Conservation (phyloP, 2,113 vertebrate species). For the Dasyurus viverrinus region DNA sequence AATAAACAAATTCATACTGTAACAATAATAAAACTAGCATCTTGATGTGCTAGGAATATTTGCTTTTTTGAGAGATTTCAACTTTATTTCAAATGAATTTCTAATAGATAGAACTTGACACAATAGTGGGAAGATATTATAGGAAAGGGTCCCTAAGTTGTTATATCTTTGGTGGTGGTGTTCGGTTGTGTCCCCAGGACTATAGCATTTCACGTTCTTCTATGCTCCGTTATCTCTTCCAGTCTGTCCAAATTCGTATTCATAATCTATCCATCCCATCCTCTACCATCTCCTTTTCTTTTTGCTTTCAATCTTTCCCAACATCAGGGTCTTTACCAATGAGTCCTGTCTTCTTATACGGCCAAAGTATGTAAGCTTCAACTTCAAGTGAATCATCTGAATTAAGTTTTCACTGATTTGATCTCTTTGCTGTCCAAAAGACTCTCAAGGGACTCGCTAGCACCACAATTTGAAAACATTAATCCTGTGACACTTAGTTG, state of each 20-base stretch:
- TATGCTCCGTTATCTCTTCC: not conserved
- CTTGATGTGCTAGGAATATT: not conserved
- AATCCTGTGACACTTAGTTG: not conserved
- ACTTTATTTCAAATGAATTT: not conserved
- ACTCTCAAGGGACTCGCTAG: not conserved
- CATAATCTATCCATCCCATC: not conserved
- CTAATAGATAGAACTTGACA: rapidly evolving
- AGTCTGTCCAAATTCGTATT: not conserved
- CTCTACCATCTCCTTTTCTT: not conserved
- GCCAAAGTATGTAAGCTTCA: not conserved
- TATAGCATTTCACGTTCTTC: not conserved
- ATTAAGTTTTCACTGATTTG: not conserved
- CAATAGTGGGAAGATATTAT: not conserved
- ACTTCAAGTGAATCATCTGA: not conserved
- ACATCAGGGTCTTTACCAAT: not conserved
- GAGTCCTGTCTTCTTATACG: not conserved
- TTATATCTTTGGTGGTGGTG: not conserved
- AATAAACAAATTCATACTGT: not conserved
- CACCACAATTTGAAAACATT: not conserved
- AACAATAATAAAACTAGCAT: not conserved
- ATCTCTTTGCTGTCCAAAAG: not conserved
- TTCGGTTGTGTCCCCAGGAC: not conserved
- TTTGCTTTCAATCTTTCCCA: not conserved
- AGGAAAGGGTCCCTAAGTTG: not conserved
- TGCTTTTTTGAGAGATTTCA: not conserved